These are phyloP conservation scores for Sapayoa aenigma DNA, from an alignment of 2,113 vertebrate species.

Conservation along the genomic window DNA sequence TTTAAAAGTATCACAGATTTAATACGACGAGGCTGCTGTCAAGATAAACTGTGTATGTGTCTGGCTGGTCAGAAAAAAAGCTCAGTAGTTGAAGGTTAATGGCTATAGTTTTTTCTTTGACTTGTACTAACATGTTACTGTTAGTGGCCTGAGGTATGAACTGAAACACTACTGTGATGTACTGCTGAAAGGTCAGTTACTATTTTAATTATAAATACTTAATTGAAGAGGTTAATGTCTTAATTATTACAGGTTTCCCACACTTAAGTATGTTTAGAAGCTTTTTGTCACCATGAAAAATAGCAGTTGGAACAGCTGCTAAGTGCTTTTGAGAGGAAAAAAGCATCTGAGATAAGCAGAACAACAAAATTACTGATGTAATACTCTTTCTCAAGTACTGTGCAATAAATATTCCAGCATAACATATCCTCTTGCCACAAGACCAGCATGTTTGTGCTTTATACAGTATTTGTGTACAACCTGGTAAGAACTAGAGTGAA, in stretches of 20 bases:
- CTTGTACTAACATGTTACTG: not conserved
- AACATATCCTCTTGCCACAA: not conserved
- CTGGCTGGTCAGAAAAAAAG: not conserved
- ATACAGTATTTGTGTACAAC: not conserved
- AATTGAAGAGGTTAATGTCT: not conserved
- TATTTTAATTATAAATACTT: slow-evolving; percentile 18
- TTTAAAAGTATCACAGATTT: not conserved
- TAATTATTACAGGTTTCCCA: not conserved
- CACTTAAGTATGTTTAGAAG: not conserved
- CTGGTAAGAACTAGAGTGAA: not conserved
- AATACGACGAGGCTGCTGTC: not conserved
- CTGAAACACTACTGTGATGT: not conserved
- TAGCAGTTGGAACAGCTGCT: not conserved
- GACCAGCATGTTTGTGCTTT: not conserved
- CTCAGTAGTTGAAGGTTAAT: not conserved
- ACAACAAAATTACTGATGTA: not conserved
- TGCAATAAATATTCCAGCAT: not conserved
- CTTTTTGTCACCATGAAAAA: not conserved
- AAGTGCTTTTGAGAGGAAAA: not conserved
- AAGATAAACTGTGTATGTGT: not conserved
- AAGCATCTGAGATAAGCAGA: not conserved
- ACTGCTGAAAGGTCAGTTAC: not conserved
- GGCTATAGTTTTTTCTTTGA: not conserved
- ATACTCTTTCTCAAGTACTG: not conserved
- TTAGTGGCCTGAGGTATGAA: not conserved